Conservation (phyloP, 2,113 vertebrate genomes). For the Rousettus leschenaultii region DNA sequence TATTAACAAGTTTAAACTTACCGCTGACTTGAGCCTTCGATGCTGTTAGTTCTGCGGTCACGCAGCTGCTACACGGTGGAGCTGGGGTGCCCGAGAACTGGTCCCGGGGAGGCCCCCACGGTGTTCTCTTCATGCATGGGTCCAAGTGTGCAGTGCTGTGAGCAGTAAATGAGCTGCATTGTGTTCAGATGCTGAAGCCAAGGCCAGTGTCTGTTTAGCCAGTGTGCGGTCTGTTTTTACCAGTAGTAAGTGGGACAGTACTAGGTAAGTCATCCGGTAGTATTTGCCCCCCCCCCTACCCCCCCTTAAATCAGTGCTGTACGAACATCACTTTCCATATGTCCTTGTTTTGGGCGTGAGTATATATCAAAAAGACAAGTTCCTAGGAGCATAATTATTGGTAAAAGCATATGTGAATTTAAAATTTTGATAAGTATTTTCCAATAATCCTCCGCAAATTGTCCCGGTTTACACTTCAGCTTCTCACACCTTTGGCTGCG, state of each 20-base stretch:
- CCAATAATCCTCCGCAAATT: not conserved
- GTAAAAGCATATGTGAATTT: not conserved
- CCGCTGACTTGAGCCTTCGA: not conserved
- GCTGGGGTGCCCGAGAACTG: not conserved
- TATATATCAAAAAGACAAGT: not conserved
- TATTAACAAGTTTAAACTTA: not conserved
- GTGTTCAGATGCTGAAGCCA: not conserved
- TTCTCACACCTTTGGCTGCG: not conserved
- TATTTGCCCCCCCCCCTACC: not conserved
- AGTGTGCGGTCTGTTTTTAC: not conserved
- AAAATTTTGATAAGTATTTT: slow-evolving; percentile 27
- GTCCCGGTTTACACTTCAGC: not conserved
- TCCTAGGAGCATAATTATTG: not conserved
- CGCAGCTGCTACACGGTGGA: not conserved
- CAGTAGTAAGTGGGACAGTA: not conserved
- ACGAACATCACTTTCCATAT: not conserved
- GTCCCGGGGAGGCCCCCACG: not conserved
- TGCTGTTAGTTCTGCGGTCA: not conserved
- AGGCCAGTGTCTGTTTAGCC: not conserved
- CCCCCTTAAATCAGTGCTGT: not conserved
- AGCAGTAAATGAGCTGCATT: not conserved
- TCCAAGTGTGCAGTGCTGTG: accelerated
- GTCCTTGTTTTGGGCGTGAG: not conserved
- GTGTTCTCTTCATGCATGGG: not conserved
- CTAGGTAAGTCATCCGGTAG: not conserved